A percentile compares a stretch with the other conserved stretches of the same genome.
Evolutionary conservation across 2,797 vertebrate genomes (phyloP).

Genomic region (Acanthornis magna): DNA sequence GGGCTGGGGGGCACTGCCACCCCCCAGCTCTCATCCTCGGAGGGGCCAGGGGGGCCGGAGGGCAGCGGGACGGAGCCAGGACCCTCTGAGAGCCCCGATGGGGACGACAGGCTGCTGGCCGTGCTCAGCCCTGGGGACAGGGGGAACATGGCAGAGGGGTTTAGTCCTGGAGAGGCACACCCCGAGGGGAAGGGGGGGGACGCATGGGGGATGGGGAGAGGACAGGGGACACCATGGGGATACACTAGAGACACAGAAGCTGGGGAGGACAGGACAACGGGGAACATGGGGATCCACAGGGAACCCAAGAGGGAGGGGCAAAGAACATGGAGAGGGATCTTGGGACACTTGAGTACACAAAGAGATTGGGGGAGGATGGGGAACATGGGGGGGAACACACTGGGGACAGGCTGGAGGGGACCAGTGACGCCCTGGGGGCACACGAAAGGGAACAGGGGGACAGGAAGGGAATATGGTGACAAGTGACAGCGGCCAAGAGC

Average conservation of each 20-base stretch:
- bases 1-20: background rate
- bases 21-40: background rate
- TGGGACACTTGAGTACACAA: background rate
- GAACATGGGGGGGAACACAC: background rate
- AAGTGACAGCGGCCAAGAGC: background rate
- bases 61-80: background rate
- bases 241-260: fast-evolving
- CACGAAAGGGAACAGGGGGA: too few relatives aligned
- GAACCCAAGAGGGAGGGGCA: background rate
- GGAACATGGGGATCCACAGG: too few relatives aligned
- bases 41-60: background rate
- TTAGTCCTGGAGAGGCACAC: background rate
- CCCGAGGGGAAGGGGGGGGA: background rate
- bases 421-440: too few relatives aligned
- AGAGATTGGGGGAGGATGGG: background rate
- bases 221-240: background rate
- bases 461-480: background rate
- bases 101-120: background rate
- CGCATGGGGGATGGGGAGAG: fast-evolving
- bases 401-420: background rate
- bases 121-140: background rate
- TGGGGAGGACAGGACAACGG: too few relatives aligned
- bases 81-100: background rate
- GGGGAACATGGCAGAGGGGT: fast-evolving
- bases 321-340: background rate